phyloP scores from a whole-genome alignment of 2,113 vertebrate genomes.

The Ammospiza caudacuta region DNA sequence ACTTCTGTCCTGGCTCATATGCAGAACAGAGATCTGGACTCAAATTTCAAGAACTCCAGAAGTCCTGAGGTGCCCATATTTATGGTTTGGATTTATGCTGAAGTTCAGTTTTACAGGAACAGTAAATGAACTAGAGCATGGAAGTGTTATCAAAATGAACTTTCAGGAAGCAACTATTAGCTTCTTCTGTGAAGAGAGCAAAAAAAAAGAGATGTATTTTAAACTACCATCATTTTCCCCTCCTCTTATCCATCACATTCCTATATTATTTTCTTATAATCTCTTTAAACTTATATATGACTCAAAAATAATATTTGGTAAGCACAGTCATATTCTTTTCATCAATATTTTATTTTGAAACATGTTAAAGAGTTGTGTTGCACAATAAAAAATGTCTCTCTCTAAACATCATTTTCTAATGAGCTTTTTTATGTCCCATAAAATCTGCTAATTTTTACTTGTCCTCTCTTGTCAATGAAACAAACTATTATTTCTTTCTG shows the following conservation, averaged over 20 bases:
- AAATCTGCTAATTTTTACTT: conserved; percentile 63
- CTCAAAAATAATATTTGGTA: neutral
- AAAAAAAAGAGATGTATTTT: neutral
- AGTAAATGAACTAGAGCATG: neutral
- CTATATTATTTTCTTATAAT: neutral
- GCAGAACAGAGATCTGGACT: neutral
- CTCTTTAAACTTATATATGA: neutral
- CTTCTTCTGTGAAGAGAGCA: neutral
- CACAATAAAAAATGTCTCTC: neutral
- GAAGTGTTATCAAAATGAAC: neutral
- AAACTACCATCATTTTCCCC: neutral
- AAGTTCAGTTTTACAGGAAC: neutral
- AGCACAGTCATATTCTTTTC: neutral
- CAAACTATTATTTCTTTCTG: conserved; percentile 60
- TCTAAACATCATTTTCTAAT: conserved; percentile 50
- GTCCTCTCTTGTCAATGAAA: conserved; percentile 56
- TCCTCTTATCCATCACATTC: neutral
- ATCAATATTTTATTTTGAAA: conserved; percentile 31
- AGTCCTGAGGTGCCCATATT: neutral
- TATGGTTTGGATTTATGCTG: neutral
- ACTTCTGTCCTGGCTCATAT: neutral
- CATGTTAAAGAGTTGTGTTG: neutral
- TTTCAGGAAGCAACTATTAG: neutral
- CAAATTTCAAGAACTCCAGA: neutral
- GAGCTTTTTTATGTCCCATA: conserved; percentile 42